A percentile compares a stretch with the other conserved stretches of the same genome.
Conservation (phyloP, 1,140 invertebrate species). For the Neelides sp. region DNA sequence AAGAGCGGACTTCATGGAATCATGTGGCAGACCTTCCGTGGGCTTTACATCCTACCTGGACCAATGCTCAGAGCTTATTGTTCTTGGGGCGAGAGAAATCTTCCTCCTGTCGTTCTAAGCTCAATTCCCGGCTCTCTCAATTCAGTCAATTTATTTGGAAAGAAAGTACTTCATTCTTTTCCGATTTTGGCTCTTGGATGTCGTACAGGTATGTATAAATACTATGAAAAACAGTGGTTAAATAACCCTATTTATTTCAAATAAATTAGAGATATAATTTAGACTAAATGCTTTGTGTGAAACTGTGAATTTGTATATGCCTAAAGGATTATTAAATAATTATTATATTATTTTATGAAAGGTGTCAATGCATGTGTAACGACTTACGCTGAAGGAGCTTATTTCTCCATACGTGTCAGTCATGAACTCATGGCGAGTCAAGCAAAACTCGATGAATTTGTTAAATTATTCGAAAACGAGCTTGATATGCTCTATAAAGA, state of each 20-base stretch:
- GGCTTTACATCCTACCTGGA: constrained; percentile 22
- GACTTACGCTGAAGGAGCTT: constrained; percentile 21
- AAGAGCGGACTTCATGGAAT: constrained; percentile 26
- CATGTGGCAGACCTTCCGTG: constrained; percentile 28
- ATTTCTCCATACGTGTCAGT: constrained; percentile 26
- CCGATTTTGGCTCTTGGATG: constrained; percentile 26
- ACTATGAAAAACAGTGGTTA: background rate
- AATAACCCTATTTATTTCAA: background rate
- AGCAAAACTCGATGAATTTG: constrained; percentile 23
- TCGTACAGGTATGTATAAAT: constrained; percentile 20
- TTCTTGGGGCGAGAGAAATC: constrained; percentile 27
- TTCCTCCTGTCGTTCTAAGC: constrained; percentile 27
- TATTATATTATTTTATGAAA: background rate
- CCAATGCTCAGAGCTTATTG: constrained; percentile 23
- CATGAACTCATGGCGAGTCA: constrained; percentile 26
- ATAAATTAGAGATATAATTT: background rate
- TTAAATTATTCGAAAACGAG: constrained; percentile 27
- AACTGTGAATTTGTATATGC: background rate
- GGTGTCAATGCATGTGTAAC: constrained; percentile 28
- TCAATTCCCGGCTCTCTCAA: constrained; percentile 26
- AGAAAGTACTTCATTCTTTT: constrained; percentile 17
- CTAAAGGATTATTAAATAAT: background rate
- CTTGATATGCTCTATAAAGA: constrained; percentile 26
- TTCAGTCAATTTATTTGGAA: constrained; percentile 16
- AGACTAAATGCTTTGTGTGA: background rate